phyloP scores from a whole-genome alignment of 2,113 vertebrate species.

The Mellivora capensis region DNA sequence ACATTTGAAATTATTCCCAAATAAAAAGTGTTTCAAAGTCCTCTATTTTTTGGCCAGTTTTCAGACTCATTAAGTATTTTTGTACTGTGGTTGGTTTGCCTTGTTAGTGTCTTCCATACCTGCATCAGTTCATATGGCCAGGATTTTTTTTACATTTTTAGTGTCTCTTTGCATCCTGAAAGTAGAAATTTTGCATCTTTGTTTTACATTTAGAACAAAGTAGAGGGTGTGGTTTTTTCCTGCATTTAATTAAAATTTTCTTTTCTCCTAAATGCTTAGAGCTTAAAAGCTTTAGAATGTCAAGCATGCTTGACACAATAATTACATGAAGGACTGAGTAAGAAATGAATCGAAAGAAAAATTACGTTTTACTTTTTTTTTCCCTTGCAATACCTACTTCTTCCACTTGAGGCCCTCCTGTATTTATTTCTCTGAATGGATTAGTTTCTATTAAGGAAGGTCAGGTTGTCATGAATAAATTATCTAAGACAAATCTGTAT shows the following conservation, averaged over 20 bases:
- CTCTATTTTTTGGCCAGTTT: background rate
- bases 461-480: background rate
- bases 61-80: background rate
- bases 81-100: background rate
- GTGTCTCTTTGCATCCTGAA: conserved; percentile 3
- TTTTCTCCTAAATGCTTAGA: background rate
- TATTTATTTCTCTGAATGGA: conserved; percentile 67
- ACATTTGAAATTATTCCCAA: conserved; percentile 1
- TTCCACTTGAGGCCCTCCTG: conserved; percentile 72
- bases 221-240: background rate
- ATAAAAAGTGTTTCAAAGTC: background rate
- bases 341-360: background rate
- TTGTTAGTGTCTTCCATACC: background rate
- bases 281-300: background rate
- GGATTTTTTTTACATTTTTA: background rate
- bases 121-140: background rate
- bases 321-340: background rate
- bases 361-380: background rate
- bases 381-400: conserved; percentile 33
- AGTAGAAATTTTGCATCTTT: conserved; percentile 7
- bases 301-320: background rate
- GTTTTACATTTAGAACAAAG: background rate
- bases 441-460: background rate
- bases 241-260: background rate
- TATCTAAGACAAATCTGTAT: background rate